A percentile compares a stretch with the other conserved stretches of the same genome.
These are phyloP conservation scores for Pipistrellus pipistrellus DNA, from an alignment of 2,797 vertebrate species.

Conservation along the genomic window DNA sequence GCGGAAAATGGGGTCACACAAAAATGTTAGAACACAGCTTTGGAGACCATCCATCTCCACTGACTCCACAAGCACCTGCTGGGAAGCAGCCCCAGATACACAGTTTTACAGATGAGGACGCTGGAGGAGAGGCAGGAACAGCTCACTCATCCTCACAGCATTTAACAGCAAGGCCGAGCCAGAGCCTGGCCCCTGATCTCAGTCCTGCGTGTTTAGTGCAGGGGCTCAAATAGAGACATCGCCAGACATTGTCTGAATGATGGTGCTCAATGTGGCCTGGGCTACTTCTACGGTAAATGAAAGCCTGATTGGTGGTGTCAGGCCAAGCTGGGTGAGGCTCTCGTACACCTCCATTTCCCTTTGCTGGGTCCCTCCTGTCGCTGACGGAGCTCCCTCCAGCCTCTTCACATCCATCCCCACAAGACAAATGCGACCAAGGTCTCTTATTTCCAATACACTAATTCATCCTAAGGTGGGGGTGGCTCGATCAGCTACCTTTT, in stretches of 20 bases:
- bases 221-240: neutral
- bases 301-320: neutral
- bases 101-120: neutral
- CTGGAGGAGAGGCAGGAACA: neutral
- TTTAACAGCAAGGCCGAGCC: neutral
- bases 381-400: neutral
- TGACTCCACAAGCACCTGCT: neutral
- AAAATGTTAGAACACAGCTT: neutral
- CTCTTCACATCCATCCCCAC: neutral
- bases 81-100: neutral
- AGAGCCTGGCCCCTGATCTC: neutral
- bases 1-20: neutral
- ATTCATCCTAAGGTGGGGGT: neutral
- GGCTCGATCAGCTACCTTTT: neutral
- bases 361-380: neutral
- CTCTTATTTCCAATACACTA: neutral
- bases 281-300: neutral
- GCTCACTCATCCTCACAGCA: neutral
- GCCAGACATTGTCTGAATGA: neutral
- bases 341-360: neutral
- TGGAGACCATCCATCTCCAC: neutral
- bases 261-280: neutral
- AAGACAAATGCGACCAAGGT: neutral
- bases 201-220: neutral
- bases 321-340: neutral